Evolutionary conservation across 2,797 vertebrate species (phyloP).

Genomic region (Vespertilio murinus): DNA sequence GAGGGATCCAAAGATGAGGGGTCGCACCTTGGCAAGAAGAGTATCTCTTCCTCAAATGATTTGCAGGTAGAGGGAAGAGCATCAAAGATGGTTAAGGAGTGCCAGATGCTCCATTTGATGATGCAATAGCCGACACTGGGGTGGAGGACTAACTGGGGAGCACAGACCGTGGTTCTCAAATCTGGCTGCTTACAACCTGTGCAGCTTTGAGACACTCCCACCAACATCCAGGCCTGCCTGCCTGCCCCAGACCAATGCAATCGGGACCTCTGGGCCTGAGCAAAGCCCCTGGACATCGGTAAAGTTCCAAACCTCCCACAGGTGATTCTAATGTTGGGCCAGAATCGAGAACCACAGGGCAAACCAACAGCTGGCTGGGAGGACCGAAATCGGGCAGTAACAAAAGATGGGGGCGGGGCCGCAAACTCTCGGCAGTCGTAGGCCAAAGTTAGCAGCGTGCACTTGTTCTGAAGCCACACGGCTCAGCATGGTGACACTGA

Average conservation of each 20-base stretch:
- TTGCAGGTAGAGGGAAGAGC: background rate
- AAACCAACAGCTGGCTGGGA: background rate
- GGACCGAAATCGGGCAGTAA: background rate
- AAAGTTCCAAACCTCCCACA: background rate
- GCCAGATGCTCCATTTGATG: background rate
- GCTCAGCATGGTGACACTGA: background rate
- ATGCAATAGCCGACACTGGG: accelerated
- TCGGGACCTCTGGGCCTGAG: background rate
- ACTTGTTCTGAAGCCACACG: background rate
- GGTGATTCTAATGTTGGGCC: background rate
- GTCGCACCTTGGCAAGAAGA: background rate
- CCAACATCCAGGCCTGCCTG: background rate
- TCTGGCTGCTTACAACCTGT: background rate
- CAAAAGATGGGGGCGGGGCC: accelerated
- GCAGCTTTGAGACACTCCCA: background rate
- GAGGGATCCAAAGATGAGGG: background rate
- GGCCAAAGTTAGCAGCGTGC: background rate
- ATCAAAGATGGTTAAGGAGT: background rate
- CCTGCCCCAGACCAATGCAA: background rate
- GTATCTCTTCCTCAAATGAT: background rate
- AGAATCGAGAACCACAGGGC: background rate
- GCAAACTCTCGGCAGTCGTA: background rate
- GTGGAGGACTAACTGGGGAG: background rate
- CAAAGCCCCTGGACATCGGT: background rate
- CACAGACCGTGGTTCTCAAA: background rate